These are phyloP conservation scores for Latrodectus elegans DNA, from an alignment of 2,888 invertebrate genomes.

Conservation along the genomic window DNA sequence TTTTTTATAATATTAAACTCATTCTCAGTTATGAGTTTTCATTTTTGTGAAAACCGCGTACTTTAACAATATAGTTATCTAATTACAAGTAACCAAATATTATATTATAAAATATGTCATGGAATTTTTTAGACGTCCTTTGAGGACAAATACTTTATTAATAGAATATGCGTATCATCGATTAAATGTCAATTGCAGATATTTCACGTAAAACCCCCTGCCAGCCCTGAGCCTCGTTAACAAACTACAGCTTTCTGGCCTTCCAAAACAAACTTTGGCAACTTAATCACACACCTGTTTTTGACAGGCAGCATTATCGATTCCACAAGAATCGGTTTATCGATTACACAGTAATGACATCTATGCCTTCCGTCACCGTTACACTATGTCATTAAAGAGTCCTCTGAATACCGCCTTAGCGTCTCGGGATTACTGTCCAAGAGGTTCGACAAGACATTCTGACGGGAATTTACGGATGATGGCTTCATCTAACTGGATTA, in stretches of 20 bases:
- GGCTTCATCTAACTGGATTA: conserved; percentile 38
- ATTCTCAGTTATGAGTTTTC: too few relatives aligned
- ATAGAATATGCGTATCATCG: conserved; percentile 29
- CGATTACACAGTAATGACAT: conserved; percentile 56
- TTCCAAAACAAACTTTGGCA: conserved; percentile 64
- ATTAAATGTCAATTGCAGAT: conserved; percentile 51
- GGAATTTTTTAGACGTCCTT: too few relatives aligned
- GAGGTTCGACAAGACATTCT: conserved; percentile 34
- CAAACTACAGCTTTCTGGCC: conserved; percentile 32
- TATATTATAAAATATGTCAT: too few relatives aligned
- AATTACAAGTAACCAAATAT: too few relatives aligned
- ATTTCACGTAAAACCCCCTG: conserved; percentile 24
- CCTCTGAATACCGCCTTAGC: conserved; percentile 14
- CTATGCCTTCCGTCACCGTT: conserved; percentile 44
- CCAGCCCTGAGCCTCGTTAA: conserved; percentile 29
- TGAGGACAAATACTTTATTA: conserved; percentile 22
- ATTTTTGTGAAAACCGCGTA: too few relatives aligned
- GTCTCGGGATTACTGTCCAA: conserved; percentile 39
- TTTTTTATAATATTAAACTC: too few relatives aligned
- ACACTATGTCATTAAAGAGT: conserved; percentile 43
- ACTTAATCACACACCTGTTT: conserved; percentile 62
- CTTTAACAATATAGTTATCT: too few relatives aligned
- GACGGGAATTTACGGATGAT: conserved; percentile 41
- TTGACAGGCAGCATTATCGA: conserved; percentile 55
- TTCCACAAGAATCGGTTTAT: conserved; percentile 42